Evolutionary conservation across 2,797 vertebrate genomes (phyloP).

Genomic region (Bryconaethiops microstoma): DNA sequence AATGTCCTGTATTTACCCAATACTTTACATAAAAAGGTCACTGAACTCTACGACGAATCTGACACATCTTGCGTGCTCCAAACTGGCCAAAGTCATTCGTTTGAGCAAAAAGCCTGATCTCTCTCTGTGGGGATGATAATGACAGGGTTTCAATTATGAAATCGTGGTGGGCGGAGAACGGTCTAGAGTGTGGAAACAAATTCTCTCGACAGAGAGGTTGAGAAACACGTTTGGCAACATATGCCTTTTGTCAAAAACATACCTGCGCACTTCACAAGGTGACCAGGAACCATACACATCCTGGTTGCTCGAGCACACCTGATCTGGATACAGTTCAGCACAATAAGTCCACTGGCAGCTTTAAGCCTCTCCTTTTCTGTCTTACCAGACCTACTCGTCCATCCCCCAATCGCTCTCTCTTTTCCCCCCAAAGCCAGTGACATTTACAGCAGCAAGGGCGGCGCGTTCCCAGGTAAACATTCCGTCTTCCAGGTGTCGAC

Average conservation of each 20-base stretch:
- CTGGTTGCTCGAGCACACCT: constrained; percentile 42
- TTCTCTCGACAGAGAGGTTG: constrained; percentile 51
- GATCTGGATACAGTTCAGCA: constrained; percentile 24
- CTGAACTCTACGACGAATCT: neutral
- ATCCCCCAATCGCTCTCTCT: neutral
- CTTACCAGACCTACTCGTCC: neutral
- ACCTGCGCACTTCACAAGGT: constrained; percentile 44
- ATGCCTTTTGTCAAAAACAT: constrained; percentile 62
- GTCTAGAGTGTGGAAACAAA: constrained; percentile 62
- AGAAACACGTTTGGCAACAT: constrained; percentile 75
- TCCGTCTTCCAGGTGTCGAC: constrained; percentile 83
- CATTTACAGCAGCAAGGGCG: constrained; percentile 62
- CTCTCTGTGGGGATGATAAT: constrained; percentile 53
- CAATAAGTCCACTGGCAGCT: neutral
- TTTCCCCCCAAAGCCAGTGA: constrained; percentile 41
- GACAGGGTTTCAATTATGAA: constrained; percentile 57
- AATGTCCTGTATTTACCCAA: neutral
- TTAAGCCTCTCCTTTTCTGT: neutral
- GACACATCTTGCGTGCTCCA: neutral
- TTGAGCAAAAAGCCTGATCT: neutral
- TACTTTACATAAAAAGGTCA: neutral
- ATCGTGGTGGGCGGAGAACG: constrained; percentile 47
- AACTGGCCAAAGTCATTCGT: too few relatives aligned
- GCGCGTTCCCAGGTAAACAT: constrained; percentile 75
- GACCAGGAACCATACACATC: constrained; percentile 48